Percentiles rank a stretch among this genome's conserved stretches.
Conservation (phyloP, 2,888 invertebrate species). For the Vesta saturnalis region DNA sequence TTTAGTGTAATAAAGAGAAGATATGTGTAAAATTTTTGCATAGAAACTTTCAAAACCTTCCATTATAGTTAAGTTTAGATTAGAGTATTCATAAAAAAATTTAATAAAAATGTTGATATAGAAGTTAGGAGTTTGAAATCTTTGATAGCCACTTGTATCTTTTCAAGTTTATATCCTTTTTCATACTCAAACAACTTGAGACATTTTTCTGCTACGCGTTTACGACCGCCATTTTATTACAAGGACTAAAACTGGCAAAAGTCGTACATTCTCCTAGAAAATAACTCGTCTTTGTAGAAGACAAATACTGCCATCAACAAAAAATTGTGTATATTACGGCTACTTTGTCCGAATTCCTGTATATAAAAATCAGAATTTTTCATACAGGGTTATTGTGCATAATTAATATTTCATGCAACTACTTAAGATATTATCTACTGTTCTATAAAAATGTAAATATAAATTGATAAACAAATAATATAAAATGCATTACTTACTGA, state of each 20-base stretch:
- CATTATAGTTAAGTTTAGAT: background rate
- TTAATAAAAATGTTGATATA: conserved; percentile 8
- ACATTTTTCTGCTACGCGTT: conserved; percentile 20
- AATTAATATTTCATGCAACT: background rate
- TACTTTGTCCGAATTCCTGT: background rate
- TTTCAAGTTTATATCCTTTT: conserved; percentile 16
- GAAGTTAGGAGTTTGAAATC: conserved; percentile 14
- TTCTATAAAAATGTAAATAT: too few species aligned
- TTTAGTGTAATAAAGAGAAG: background rate
- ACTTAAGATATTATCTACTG: too few species aligned
- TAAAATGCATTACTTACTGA: too few species aligned
- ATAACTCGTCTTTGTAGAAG: conserved; percentile 16
- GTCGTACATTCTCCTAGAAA: conserved; percentile 13
- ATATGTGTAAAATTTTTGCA: background rate
- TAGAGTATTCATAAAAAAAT: background rate
- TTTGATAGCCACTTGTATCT: conserved; percentile 19
- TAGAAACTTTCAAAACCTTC: background rate
- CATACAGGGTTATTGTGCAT: too few species aligned
- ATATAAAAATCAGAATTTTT: background rate
- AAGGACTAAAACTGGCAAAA: conserved; percentile 18
- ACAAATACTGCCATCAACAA: conserved; percentile 21
- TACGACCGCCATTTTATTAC: conserved; percentile 24
- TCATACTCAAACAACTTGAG: conserved; percentile 18
- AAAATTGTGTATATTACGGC: background rate
- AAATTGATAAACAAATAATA: too few species aligned